Conservation (phyloP, 2,888 invertebrate species). For the Drosophila suboccidentalis region DNA sequence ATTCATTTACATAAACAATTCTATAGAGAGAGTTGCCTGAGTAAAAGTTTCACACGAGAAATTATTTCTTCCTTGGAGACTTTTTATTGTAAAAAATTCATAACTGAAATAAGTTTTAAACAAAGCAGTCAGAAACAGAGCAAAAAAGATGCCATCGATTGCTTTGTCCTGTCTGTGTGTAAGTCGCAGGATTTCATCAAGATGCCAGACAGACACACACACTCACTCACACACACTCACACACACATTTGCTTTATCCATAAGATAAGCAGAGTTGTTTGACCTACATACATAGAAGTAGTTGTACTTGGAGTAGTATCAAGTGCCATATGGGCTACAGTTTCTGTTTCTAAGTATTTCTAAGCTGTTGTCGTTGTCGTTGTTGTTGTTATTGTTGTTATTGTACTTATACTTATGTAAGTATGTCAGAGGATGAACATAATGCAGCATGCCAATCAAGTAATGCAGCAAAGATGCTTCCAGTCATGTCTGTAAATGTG, state of each 20-base stretch:
- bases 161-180: conserved; percentile 2
- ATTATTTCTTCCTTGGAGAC: not conserved
- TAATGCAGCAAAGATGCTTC: conserved; percentile 58
- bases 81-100: not conserved
- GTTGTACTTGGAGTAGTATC: conserved; percentile 40
- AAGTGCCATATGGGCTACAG: conserved; percentile 37
- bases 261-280: conserved; percentile 39
- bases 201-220: conserved; percentile 23
- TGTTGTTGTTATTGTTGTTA: conserved; percentile 9
- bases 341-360: conserved; percentile 13
- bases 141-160: conserved; percentile 11
- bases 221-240: not conserved
- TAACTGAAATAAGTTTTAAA: not conserved
- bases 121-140: not conserved
- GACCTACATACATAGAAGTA: conserved; percentile 57
- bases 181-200: conserved; percentile 25
- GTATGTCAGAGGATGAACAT: conserved; percentile 45
- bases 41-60: too few relatives aligned
- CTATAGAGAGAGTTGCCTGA: too few relatives aligned
- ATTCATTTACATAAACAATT: too few relatives aligned
- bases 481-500: conserved; percentile 26
- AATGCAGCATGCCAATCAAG: conserved; percentile 79
- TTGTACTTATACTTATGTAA: conserved; percentile 20
- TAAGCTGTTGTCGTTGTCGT: conserved; percentile 16
- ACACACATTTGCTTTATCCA: not conserved